phyloP scores from a whole-genome alignment of 2,797 vertebrate species.

The Acrocephalus scirpaceus region DNA sequence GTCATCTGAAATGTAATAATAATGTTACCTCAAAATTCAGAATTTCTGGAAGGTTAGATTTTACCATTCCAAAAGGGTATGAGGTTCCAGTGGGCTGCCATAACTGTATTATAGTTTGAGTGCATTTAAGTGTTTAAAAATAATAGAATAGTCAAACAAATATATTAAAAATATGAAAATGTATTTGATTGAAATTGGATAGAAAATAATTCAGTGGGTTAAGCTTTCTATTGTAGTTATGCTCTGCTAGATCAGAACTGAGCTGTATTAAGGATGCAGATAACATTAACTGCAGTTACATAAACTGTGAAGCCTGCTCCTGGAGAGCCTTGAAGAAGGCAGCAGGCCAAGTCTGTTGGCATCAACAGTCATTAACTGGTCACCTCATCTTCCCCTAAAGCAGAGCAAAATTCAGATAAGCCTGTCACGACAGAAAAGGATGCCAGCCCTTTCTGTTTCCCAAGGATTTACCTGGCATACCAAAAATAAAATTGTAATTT shows the following conservation, averaged over 20 bases:
- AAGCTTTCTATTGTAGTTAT: neutral
- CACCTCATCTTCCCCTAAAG: neutral
- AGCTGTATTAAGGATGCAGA: neutral
- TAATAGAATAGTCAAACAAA: neutral
- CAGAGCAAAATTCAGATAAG: neutral
- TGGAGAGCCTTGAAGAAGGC: neutral
- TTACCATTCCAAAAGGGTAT: neutral
- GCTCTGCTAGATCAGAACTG: neutral
- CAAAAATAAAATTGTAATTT: neutral
- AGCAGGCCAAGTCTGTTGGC: neutral
- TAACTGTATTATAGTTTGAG: neutral
- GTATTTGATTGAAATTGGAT: neutral
- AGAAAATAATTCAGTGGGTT: neutral
- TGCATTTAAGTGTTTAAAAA: neutral
- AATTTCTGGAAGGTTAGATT: neutral
- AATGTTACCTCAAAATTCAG: neutral
- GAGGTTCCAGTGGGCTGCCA: neutral
- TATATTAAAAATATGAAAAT: neutral
- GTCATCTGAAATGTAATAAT: neutral
- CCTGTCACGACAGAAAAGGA: neutral
- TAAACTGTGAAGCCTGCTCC: neutral
- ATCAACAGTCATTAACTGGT: neutral
- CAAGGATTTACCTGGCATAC: neutral
- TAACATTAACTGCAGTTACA: neutral
- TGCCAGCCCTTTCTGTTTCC: neutral